These are phyloP conservation scores for Drosophila burlai DNA, from an alignment of 1,140 invertebrate genomes.

Conservation along the genomic window DNA sequence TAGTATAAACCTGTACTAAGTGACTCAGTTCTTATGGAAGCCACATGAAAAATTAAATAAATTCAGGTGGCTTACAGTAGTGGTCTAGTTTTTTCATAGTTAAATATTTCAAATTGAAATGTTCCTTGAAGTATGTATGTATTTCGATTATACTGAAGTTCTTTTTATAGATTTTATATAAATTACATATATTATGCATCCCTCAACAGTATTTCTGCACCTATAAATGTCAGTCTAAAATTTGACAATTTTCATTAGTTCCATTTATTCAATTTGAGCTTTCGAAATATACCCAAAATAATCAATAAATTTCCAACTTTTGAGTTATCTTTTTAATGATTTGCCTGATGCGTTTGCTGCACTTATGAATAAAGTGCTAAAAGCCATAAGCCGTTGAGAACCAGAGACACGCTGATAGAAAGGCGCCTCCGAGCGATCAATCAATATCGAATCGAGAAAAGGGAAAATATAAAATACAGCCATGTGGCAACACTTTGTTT, in stretches of 20 bases:
- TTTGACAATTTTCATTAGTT: neutral
- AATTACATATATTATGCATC: neutral
- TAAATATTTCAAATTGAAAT: neutral
- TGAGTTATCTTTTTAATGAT: constrained; percentile 14
- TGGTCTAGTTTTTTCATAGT: neutral
- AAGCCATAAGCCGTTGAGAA: constrained; percentile 58
- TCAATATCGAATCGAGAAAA: constrained; percentile 33
- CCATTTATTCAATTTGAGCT: neutral
- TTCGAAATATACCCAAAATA: neutral
- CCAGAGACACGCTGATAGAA: constrained; percentile 34
- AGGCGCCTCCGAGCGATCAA: constrained; percentile 58
- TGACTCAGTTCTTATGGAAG: constrained; percentile 8
- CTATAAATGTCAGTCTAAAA: neutral
- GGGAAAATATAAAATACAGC: constrained; percentile 20
- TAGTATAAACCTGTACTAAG: neutral
- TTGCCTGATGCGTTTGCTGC: constrained; percentile 16
- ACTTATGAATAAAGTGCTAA: constrained; percentile 66
- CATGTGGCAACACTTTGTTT: constrained; percentile 59
- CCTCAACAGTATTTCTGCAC: neutral
- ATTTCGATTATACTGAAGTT: neutral
- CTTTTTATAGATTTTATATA: neutral
- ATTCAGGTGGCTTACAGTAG: neutral
- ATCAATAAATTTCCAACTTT: neutral
- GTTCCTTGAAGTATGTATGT: neutral
- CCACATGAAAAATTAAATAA: constrained; percentile 6